Conservation (phyloP, 2,113 vertebrate species). For the Hippocampus comes region DNA sequence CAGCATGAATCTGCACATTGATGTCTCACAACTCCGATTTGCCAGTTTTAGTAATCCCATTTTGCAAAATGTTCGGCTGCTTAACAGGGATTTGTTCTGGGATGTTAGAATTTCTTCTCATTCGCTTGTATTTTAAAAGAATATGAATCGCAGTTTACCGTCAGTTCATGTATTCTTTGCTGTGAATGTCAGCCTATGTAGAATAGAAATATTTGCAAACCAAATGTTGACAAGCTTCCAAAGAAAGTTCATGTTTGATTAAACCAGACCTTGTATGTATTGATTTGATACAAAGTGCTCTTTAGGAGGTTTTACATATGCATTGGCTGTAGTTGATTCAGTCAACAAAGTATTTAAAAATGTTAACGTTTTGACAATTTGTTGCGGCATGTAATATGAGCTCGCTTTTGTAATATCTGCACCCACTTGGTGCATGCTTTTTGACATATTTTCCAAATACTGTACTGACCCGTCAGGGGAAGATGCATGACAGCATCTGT, state of each 20-base stretch:
- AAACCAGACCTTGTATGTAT: background rate
- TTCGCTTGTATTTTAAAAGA: conserved; percentile 31
- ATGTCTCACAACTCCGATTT: conserved; percentile 22
- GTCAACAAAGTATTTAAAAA: conserved; percentile 6
- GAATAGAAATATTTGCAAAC: background rate
- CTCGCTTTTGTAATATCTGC: conserved; percentile 9
- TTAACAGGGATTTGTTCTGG: background rate
- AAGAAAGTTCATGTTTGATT: background rate
- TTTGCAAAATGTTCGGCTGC: background rate
- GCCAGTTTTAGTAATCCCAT: conserved; percentile 1
- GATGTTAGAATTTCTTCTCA: background rate
- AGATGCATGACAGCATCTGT: conserved; percentile 46
- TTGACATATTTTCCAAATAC: conserved; percentile 2
- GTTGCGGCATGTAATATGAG: background rate
- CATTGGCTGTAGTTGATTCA: conserved; percentile 7
- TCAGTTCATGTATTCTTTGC: background rate
- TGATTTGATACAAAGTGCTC: conserved; percentile 22
- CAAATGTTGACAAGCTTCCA: background rate
- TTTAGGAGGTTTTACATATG: conserved; percentile 27
- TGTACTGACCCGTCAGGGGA: conserved; percentile 26
- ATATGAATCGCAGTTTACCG: background rate
- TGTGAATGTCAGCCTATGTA: background rate
- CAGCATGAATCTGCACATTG: conserved; percentile 32
- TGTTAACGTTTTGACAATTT: conserved; percentile 1
- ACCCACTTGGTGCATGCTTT: conserved; percentile 37